Base-by-base conservation (phyloP, 1,140 invertebrate species). In the Chelonus insularis region DNA sequence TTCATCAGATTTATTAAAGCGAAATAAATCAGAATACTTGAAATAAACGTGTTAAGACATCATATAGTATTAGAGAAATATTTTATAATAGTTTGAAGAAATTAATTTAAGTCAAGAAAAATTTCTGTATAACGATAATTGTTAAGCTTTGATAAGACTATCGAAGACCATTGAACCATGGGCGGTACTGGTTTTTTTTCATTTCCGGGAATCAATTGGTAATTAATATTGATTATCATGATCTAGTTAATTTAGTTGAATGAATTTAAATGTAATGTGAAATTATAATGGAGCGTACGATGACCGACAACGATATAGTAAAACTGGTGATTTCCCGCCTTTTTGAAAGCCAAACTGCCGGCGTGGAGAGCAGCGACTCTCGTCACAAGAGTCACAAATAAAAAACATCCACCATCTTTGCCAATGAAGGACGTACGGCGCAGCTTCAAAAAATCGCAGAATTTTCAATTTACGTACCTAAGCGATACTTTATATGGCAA, bases 401-500 rank as follows among this genome's bases (percentile, higher is more conserved):
- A 76, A 73, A 73, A 75, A 77, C 71, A 74, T 66, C 75, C 72
- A 69, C 74, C 77, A 79, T 79, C 69, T 79, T 79, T 77, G 70
- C 65, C 68, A 69, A 68, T 65, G 72, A 74, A 78, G 72, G 74
- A 75, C 72, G 64, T 71, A 75, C 70, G 68, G 64, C 71, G 66
- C 64, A 74, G 71, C 66, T 75, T 72, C 67, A 62, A 62, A 62
- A 61, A 55, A 29, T 67, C 62, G 54, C 52, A 12, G 65, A 63
- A 52, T 54, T 54, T 54, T 12, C 23, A 18, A 12, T 37, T 9
- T 4, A n/a, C 23, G 9, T 12, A 45, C 9, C 50, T 51, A 25
- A 39, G 36, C 9, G 20, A 7, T 14, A 32, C 8, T 18, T 36
- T 11, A 16, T n/a, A 3, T 0, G 5, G 9, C 0, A 52, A 36